These are phyloP conservation scores for Sturnus vulgaris DNA, from an alignment of 2,113 vertebrate genomes.

Conservation along the genomic window DNA sequence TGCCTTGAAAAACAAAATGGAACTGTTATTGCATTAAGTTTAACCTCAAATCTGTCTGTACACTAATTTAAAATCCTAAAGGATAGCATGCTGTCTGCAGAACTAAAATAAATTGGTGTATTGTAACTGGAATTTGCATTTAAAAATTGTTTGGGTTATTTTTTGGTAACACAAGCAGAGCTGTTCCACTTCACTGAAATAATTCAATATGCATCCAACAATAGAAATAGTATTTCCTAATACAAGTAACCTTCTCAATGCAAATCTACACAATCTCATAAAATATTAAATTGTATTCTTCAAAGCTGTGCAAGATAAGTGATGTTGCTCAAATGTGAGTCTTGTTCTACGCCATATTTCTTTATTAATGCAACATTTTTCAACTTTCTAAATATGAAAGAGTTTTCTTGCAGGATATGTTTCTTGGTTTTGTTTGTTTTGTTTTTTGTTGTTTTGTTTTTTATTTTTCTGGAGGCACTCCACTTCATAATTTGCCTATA, in stretches of 20 bases:
- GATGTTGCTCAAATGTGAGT: not conserved
- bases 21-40: not conserved
- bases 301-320: not conserved
- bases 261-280: not conserved
- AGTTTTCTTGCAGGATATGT: not conserved
- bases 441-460: not conserved
- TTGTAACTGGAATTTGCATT: not conserved
- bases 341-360: not conserved
- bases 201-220: not conserved
- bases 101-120: not conserved
- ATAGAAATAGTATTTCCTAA: not conserved
- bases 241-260: not conserved
- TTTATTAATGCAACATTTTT: not conserved
- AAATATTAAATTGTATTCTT: not conserved
- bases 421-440: not conserved
- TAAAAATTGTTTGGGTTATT: not conserved
- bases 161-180: not conserved
- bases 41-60: not conserved
- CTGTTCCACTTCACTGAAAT: not conserved
- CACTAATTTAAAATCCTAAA: constrained; percentile 19
- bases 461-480: not conserved
- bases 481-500: not conserved
- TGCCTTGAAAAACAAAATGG: not conserved
- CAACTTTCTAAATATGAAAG: not conserved
- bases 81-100: not conserved